phyloP scores from a whole-genome alignment of 2,797 vertebrate species.

The Acipenser ruthenus region DNA sequence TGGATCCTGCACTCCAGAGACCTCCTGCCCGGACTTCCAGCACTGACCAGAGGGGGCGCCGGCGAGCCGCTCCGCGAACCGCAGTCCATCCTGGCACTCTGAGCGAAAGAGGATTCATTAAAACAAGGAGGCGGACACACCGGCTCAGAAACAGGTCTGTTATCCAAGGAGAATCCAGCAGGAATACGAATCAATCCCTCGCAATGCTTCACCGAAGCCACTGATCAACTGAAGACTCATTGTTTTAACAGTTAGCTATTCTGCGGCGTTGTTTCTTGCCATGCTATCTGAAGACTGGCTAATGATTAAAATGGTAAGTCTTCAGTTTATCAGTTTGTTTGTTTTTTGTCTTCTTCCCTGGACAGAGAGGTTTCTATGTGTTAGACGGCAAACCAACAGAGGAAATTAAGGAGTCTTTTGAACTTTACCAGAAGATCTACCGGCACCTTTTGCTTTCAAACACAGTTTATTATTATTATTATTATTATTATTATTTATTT shows the following conservation, averaged over 20 bases:
- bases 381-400: too few relatives aligned
- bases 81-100: not conserved
- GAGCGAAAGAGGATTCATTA: not conserved
- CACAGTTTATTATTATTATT: too few relatives aligned
- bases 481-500: too few relatives aligned
- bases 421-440: too few relatives aligned
- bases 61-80: constrained; percentile 57
- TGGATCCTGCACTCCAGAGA: constrained; percentile 43
- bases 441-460: too few relatives aligned
- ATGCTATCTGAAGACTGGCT: constrained; percentile 34
- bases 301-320: too few relatives aligned
- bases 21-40: constrained; percentile 38
- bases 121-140: not conserved
- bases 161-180: constrained; percentile 6
- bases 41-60: constrained; percentile 33
- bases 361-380: too few relatives aligned
- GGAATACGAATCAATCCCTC: not conserved
- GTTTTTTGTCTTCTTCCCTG: too few relatives aligned
- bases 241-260: not conserved
- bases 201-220: too few relatives aligned
- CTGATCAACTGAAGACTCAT: too few relatives aligned
- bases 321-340: too few relatives aligned
- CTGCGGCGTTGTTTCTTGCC: constrained; percentile 8
- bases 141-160: constrained; percentile 13
- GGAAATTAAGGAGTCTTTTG: too few relatives aligned